Evolutionary conservation across 2,113 vertebrate genomes (phyloP).

Genomic region (Phyllostomus hastatus): DNA sequence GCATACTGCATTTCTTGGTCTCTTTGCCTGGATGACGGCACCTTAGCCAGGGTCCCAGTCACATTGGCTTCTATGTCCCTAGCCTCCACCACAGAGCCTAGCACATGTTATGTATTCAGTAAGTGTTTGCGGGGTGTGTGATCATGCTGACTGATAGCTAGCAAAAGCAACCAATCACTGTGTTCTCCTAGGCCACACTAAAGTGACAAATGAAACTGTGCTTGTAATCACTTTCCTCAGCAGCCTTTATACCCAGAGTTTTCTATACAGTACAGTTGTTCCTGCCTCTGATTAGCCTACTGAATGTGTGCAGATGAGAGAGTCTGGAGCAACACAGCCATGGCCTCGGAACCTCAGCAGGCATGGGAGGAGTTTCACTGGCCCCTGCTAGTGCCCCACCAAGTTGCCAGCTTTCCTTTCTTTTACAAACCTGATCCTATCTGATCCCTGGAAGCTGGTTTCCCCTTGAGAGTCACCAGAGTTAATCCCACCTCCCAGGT

Average conservation of each 20-base stretch:
- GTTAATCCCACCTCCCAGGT: background rate
- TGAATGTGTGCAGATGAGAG: rapidly evolving
- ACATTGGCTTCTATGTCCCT: background rate
- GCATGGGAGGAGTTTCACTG: background rate
- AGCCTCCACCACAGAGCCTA: background rate
- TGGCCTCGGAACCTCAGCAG: background rate
- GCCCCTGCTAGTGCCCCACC: background rate
- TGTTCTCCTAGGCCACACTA: background rate
- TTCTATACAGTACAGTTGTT: background rate
- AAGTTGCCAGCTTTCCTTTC: background rate
- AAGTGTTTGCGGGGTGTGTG: background rate
- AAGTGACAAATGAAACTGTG: background rate
- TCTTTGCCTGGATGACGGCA: background rate
- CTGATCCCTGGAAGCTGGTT: background rate
- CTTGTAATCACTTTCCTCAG: background rate
- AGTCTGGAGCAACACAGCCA: background rate
- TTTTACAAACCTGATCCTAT: background rate
- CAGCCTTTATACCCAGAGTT: background rate
- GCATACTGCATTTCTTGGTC: background rate
- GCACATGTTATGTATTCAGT: background rate
- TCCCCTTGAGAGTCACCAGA: background rate
- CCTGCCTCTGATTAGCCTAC: background rate
- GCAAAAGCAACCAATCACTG: background rate
- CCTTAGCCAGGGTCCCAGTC: background rate
- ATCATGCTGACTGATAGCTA: background rate